These are phyloP conservation scores for Glareola pratincola DNA, from an alignment of 2,113 vertebrate species.

Conservation along the genomic window DNA sequence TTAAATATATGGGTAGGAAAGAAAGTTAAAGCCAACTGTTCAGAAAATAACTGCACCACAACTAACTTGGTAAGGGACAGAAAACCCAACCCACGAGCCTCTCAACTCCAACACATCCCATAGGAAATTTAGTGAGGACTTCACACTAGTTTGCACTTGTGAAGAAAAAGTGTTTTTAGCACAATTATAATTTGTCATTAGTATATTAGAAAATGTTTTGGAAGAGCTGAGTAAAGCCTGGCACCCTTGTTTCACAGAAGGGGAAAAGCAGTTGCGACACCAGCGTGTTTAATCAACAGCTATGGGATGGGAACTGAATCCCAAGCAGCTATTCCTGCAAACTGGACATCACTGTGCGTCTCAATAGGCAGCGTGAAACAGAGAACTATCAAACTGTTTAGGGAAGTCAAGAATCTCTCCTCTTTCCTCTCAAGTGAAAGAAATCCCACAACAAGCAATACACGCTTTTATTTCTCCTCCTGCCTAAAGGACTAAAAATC, in stretches of 20 bases:
- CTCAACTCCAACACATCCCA: background rate
- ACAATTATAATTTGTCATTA: background rate
- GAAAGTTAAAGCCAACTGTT: background rate
- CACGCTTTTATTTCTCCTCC: background rate
- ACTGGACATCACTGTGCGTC: background rate
- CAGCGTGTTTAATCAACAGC: accelerated
- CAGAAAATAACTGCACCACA: background rate
- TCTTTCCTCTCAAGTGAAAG: background rate
- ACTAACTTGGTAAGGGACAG: background rate
- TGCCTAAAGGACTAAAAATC: background rate
- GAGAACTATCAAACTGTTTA: background rate
- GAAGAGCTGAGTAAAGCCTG: background rate
- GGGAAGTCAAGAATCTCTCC: background rate
- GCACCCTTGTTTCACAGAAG: background rate
- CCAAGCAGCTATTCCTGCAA: background rate
- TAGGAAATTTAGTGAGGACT: background rate
- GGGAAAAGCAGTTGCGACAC: background rate
- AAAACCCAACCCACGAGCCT: background rate
- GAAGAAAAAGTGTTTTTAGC: background rate
- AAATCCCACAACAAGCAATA: accelerated
- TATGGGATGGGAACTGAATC: background rate
- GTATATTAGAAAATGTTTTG: background rate
- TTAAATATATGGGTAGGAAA: background rate
- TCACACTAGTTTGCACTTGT: background rate
- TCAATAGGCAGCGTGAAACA: background rate